Conservation (phyloP, 2,797 vertebrate genomes). For the Argyrosomus regius region DNA sequence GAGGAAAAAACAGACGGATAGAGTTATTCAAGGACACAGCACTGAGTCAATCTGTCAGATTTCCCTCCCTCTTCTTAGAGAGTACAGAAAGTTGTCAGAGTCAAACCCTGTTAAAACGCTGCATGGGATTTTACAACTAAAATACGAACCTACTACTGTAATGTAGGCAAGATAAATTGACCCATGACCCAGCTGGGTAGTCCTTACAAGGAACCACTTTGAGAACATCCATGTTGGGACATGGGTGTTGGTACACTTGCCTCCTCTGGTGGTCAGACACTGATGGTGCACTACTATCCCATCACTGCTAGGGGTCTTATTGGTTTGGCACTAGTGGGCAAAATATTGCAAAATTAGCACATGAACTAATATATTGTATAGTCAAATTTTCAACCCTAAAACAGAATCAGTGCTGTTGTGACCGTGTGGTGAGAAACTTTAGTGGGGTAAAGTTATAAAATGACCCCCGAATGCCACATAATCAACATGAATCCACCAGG, state of each 20-base stretch:
- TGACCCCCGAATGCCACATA: neutral
- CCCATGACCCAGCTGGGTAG: neutral
- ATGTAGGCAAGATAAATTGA: neutral
- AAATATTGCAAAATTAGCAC: neutral
- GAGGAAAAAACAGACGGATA: neutral
- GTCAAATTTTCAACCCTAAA: neutral
- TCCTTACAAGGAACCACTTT: neutral
- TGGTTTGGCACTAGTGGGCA: neutral
- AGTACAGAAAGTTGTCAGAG: neutral
- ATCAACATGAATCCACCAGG: neutral
- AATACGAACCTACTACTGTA: neutral
- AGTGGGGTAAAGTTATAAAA: neutral
- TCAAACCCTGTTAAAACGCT: neutral
- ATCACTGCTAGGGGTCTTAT: too few species aligned
- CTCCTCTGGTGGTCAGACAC: constrained; percentile 55
- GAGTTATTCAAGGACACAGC: constrained; percentile 4
- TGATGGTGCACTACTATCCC: constrained; percentile 11
- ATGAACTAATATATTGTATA: neutral
- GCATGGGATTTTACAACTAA: neutral
- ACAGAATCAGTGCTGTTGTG: neutral
- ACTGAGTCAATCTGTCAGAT: constrained; percentile 1
- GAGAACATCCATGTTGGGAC: neutral
- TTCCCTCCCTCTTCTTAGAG: neutral
- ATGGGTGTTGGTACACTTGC: neutral
- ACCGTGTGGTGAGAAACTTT: neutral